phyloP scores from a whole-genome alignment of 2,113 vertebrate species.

The Pomatorhinus ruficollis region DNA sequence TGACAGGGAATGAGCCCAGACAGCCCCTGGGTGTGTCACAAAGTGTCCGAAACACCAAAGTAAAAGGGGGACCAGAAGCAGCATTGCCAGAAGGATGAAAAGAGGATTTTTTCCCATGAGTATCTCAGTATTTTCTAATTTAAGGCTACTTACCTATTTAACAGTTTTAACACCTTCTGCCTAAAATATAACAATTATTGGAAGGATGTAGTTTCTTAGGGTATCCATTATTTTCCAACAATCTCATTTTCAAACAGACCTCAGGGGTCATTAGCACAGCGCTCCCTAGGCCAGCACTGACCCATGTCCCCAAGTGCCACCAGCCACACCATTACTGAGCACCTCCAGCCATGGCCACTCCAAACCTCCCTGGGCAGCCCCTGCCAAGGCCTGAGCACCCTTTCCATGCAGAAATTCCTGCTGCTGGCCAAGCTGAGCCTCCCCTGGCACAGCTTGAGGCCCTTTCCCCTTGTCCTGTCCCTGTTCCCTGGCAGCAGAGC shows the following conservation, averaged over 20 bases:
- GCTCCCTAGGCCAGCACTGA: background rate
- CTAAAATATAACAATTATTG: background rate
- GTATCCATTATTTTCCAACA: accelerated
- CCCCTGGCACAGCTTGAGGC: no score
- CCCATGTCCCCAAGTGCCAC: background rate
- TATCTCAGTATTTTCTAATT: background rate
- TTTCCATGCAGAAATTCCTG: no score
- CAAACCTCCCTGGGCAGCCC: background rate
- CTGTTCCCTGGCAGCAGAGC: no score
- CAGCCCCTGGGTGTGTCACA: background rate
- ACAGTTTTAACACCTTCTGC: background rate
- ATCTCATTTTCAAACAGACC: background rate
- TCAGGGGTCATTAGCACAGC: background rate
- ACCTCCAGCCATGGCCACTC: background rate
- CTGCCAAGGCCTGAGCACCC: background rate
- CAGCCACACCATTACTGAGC: accelerated
- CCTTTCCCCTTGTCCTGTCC: no score
- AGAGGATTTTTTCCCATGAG: background rate
- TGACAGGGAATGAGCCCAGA: background rate
- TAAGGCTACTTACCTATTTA: background rate
- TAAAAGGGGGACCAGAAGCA: background rate
- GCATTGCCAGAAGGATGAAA: background rate
- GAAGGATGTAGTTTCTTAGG: background rate
- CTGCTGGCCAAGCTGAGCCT: no score
- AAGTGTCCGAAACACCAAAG: background rate